Evolutionary conservation across 2,888 invertebrate genomes (phyloP), one percentile per base, ranked within the genome.

Genomic region (Coelopa pilipes): DNA sequence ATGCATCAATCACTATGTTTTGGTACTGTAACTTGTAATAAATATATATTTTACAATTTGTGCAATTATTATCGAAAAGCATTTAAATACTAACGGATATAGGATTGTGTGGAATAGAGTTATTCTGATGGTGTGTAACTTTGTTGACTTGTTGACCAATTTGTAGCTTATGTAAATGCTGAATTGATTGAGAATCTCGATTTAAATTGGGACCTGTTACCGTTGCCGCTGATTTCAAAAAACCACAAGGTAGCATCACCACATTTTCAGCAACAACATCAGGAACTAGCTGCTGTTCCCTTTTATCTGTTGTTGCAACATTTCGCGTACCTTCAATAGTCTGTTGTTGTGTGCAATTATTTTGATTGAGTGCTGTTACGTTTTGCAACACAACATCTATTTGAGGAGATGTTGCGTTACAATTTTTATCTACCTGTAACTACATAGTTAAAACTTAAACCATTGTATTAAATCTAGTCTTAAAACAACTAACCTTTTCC

Each of bases 371-470:
- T 47, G 81, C 79, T 70, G 77, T 81, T 65, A 80, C 57, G 74
- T 83, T 86, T 63, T 82, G 83, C 24, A 78, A 50, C 10, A 78
- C 79, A 71, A 76, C 79, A 65, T 86, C 85, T 11, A 78, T 78
- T 66, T 82, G 81, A 5, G 82, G 86, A 55, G 87, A 88, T 65
- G 92, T 92, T 45, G 92, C 92, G 87, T 93, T 93, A 82, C 92
- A 92, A 86, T 93, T 92, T 85, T 92, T 92, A 84, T 93, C 92
- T 53, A 90, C 89, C 79, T 88, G 57, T 11, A 76, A 70, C 1
- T 55, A 62, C 49, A 70, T n/a, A 46, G 19, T 45, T 0, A 4
- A 34, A 34, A 69, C 17, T 47, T 50, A 68, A 15, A 70, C 47
- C 12, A 59, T 46, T 7, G 50, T n/a, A n/a, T n/a, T n/a, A 34